These are phyloP conservation scores for Vanessa cardui DNA, from an alignment of 2,888 invertebrate species.

Conservation along the genomic window DNA sequence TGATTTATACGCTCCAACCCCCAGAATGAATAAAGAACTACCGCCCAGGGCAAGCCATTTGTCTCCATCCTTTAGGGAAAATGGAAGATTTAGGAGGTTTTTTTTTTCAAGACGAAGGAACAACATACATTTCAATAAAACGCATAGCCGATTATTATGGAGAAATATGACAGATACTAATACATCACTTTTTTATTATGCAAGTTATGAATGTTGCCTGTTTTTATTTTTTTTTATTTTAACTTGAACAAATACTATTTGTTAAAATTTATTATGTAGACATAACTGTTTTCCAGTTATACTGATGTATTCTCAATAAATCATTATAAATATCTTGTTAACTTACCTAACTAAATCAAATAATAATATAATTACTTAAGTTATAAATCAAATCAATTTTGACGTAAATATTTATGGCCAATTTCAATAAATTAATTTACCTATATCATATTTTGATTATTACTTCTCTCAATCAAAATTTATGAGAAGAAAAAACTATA, in stretches of 20 bases:
- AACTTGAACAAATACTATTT: not conserved
- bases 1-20: conserved; percentile 53
- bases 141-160: conserved; percentile 29
- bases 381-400: too few relatives aligned
- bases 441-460: not conserved
- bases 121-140: conserved; percentile 35
- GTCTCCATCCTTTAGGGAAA: conserved; percentile 76
- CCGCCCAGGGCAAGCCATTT: conserved; percentile 64
- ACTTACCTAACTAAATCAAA: too few relatives aligned
- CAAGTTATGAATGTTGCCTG: not conserved
- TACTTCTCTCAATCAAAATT: not conserved
- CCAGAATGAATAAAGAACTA: conserved; percentile 70
- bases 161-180: conserved; percentile 28
- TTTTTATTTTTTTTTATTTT: not conserved
- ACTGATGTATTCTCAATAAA: not conserved
- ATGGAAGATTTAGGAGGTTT: conserved; percentile 70
- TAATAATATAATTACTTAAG: too few relatives aligned
- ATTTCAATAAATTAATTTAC: not conserved
- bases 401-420: not conserved
- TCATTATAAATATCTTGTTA: too few relatives aligned
- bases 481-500: conserved; percentile 8
- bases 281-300: not conserved
- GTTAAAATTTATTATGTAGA: not conserved
- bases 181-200: conserved; percentile 8
- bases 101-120: conserved; percentile 47